phyloP scores from a whole-genome alignment of 2,888 invertebrate genomes.

The Bugulina stolonifera region DNA sequence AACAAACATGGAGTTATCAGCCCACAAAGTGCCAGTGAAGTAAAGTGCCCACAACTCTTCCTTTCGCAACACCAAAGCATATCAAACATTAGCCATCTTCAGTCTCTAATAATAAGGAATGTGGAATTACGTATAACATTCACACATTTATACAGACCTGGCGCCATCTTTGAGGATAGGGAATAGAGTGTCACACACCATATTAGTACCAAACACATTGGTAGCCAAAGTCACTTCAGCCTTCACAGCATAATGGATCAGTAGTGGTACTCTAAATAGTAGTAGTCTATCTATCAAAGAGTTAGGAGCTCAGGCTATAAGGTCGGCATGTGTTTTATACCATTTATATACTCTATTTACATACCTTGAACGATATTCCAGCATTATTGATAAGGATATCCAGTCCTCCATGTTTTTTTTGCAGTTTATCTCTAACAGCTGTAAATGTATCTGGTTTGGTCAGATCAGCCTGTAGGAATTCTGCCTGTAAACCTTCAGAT shows the following conservation, averaged over 20 bases:
- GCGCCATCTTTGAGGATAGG: slow-evolving; percentile 66
- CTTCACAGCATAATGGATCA: slow-evolving; percentile 63
- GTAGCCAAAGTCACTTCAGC: slow-evolving; percentile 66
- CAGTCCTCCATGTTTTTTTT: slow-evolving; percentile 39
- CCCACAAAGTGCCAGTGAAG: too few relatives aligned
- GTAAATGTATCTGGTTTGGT: slow-evolving; percentile 17
- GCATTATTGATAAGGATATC: slow-evolving; percentile 49
- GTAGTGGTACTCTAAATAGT: slow-evolving; percentile 40
- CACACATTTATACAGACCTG: slow-evolving; percentile 54
- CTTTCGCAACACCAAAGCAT: too few relatives aligned
- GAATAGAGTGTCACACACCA: slow-evolving; percentile 65
- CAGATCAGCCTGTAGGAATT: slow-evolving; percentile 11
- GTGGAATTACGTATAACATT: too few relatives aligned
- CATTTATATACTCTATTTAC: too few relatives aligned
- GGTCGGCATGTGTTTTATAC: too few relatives aligned
- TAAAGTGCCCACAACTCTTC: too few relatives aligned
- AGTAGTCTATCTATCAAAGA: not conserved
- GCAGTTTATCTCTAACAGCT: slow-evolving; percentile 33
- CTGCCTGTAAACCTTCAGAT: not conserved
- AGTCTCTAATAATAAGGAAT: too few relatives aligned
- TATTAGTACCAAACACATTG: slow-evolving; percentile 65
- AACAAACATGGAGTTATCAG: too few relatives aligned
- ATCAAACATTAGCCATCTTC: too few relatives aligned
- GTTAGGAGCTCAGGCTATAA: not conserved
- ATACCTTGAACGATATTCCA: slow-evolving; percentile 43